Evolutionary conservation across 2,888 invertebrate species (phyloP).

Genomic region (Anorthoa munda): DNA sequence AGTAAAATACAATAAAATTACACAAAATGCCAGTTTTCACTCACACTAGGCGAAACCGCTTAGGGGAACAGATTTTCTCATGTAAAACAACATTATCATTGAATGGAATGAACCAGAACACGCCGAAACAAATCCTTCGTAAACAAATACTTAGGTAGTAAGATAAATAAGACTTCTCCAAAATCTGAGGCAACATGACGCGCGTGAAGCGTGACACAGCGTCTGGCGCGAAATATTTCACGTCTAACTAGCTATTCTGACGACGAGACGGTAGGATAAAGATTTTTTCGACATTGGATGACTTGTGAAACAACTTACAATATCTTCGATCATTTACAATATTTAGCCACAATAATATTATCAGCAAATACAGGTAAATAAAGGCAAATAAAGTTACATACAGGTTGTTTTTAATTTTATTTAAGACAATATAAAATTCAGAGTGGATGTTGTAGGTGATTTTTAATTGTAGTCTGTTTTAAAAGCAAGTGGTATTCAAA

Average conservation of each 20-base stretch:
- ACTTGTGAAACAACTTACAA: slow-evolving; percentile 6
- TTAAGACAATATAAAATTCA: too few species aligned
- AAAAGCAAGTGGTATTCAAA: too few species aligned
- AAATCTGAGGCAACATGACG: slow-evolving; percentile 45
- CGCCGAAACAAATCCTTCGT: slow-evolving; percentile 15
- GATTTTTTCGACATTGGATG: slow-evolving; percentile 4
- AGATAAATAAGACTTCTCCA: slow-evolving; percentile 34
- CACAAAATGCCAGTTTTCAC: too few species aligned
- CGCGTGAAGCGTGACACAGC: slow-evolving; percentile 47
- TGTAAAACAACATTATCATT: slow-evolving; percentile 5
- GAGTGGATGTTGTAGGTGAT: too few species aligned
- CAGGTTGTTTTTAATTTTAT: too few species aligned
- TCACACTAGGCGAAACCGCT: too few species aligned
- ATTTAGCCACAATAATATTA: background rate
- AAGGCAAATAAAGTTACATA: too few species aligned
- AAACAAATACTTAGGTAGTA: slow-evolving; percentile 26
- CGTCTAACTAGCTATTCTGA: slow-evolving; percentile 32
- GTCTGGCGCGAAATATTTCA: slow-evolving; percentile 41
- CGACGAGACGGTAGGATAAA: background rate
- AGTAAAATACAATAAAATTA: too few species aligned
- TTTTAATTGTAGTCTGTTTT: too few species aligned
- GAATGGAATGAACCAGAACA: slow-evolving; percentile 7
- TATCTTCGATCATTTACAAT: background rate
- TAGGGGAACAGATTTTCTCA: too few species aligned
- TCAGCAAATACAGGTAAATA: too few species aligned